Evolutionary conservation across 2,113 vertebrate genomes (phyloP).

Genomic region (Puffinus mauretanicus): DNA sequence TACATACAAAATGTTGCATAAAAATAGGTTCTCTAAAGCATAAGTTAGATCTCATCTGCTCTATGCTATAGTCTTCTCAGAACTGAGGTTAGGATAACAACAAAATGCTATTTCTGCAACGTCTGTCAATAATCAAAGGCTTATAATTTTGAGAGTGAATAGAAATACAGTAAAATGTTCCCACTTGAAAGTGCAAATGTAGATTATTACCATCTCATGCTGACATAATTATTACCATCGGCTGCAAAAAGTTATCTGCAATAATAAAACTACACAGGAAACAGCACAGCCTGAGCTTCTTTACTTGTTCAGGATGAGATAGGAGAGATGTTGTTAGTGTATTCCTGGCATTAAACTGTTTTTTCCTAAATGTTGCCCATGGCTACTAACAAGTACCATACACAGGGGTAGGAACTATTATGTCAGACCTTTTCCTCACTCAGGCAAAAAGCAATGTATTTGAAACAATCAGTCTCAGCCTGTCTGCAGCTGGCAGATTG

Average conservation of each 20-base stretch:
- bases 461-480: background rate
- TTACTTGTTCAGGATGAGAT: background rate
- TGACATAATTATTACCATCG: slow-evolving; percentile 5
- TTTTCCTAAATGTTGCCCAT: background rate
- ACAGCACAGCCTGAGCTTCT: background rate
- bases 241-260: slow-evolving; percentile 30
- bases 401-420: background rate
- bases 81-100: background rate
- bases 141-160: background rate
- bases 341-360: background rate
- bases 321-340: background rate
- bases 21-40: background rate
- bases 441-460: background rate
- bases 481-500: background rate
- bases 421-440: background rate
- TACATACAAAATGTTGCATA: background rate
- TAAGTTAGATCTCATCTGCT: background rate
- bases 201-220: slow-evolving; percentile 10
- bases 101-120: background rate
- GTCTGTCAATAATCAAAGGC: slow-evolving; percentile 6
- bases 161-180: background rate
- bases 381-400: background rate
- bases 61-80: background rate
- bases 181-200: slow-evolving; percentile 5
- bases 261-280: slow-evolving; percentile 16